Base-by-base conservation (phyloP, 2,113 vertebrate species). In the Daboia siamensis region DNA sequence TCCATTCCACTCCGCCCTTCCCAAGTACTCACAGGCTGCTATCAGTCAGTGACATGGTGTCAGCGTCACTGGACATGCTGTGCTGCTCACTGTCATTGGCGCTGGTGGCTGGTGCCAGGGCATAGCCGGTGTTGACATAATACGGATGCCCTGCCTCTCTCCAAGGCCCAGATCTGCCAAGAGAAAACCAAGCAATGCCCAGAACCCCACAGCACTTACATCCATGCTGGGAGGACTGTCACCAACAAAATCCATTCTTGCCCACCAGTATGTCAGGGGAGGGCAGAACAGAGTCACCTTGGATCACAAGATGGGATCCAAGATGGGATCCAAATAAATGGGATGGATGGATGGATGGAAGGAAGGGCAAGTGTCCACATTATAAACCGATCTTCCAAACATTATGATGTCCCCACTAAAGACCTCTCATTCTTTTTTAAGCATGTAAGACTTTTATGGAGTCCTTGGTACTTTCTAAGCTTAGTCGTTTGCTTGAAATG, bases 61-160 rank as follows among this genome's bases (percentile, higher is more conserved):
- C 99, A 0, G 99, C 99, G 0, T 99, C 99, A 1, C 99, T 99
- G 94, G 99, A 99, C 98, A 99, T 98, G 97, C 99, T 99, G 98
- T 99, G 99, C 97, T 99, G 99, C 97, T 99, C 99, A 0, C 99
- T 99, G 98, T 99, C 99, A 0, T 99, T 99, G 96, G 99, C 98
- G 10, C 99, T 99, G 96, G 99, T 99, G 33, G 98, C 98, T 1
- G 99, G 99, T 91, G 99, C 99, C 84, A 99, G 93, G 29, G 99
- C 99, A 0, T 99, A 99, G 93, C 99, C 99, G 0, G 98, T 98
- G 97, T 98, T 99, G 92, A 99, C 98, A 61, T 99, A 99, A 97
- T 99, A 99, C 3, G 99, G 98, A 97, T 99, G 99, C 90, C 98
- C 96, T 0, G 98, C 98, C 95, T 99, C 99, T 95, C 98, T 98